A percentile compares a stretch with the other conserved stretches of the same genome.
phyloP scores from a whole-genome alignment of 2,113 vertebrate genomes.

The Notothenia rossii region DNA sequence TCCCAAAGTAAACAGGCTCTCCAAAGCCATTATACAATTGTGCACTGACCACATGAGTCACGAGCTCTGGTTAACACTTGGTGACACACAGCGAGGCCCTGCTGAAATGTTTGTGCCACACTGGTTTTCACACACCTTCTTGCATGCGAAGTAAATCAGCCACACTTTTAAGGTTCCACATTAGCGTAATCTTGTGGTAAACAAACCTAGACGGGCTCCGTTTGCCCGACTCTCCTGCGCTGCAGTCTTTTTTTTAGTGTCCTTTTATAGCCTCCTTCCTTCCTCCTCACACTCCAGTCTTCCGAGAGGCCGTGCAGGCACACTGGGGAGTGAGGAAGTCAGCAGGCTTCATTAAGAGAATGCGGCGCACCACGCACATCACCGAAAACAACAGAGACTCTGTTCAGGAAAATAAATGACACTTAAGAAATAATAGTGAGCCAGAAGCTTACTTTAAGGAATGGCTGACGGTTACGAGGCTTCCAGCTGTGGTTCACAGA shows the following conservation, averaged over 20 bases:
- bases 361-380: slow-evolving; percentile 69
- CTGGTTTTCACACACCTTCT: slow-evolving; percentile 47
- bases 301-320: slow-evolving; percentile 58
- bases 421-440: slow-evolving; percentile 67
- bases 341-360: slow-evolving; percentile 81
- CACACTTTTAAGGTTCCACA: slow-evolving; percentile 51
- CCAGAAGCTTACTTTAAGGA: slow-evolving; percentile 60
- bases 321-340: slow-evolving; percentile 78
- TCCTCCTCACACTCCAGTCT: slow-evolving; percentile 72
- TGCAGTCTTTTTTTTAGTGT: slow-evolving; percentile 72
- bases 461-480: slow-evolving; percentile 60
- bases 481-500: slow-evolving; percentile 60
- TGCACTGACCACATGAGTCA: slow-evolving; percentile 43
- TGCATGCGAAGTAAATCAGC: slow-evolving; percentile 27
- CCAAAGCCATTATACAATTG: slow-evolving; percentile 33
- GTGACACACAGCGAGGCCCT: slow-evolving; percentile 22
- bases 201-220: slow-evolving; percentile 54
- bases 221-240: slow-evolving; percentile 55
- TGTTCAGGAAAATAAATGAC: slow-evolving; percentile 73
- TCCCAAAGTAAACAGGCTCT: slow-evolving; percentile 47
- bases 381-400: slow-evolving; percentile 74
- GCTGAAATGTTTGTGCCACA: slow-evolving; percentile 29
- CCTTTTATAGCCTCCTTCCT: slow-evolving; percentile 81
- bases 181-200: slow-evolving; percentile 56
- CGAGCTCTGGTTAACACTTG: slow-evolving; percentile 42